These are phyloP conservation scores for Limulus polyphemus DNA, from an alignment of 2,888 invertebrate species.

Conservation along the genomic window DNA sequence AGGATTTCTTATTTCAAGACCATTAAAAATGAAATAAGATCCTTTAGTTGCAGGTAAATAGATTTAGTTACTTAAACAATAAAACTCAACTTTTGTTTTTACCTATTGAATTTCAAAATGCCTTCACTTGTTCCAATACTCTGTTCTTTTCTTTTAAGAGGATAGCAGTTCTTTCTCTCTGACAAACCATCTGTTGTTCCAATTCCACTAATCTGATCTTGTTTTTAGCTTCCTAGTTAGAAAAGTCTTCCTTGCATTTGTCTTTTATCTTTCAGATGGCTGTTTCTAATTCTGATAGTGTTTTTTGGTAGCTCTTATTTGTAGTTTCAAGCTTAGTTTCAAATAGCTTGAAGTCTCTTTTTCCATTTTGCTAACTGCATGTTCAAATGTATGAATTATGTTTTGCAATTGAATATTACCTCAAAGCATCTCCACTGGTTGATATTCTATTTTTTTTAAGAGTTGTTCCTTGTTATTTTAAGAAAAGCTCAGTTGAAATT, in stretches of 20 bases:
- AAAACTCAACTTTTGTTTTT: too few species aligned
- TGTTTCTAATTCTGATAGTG: conserved; percentile 28
- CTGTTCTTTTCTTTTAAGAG: conserved; percentile 65
- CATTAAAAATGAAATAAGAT: too few species aligned
- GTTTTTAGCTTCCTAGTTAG: conserved; percentile 42
- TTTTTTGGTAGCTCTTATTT: conserved; percentile 49
- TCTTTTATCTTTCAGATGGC: conserved; percentile 33
- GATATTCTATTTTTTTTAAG: too few species aligned
- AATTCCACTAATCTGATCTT: conserved; percentile 45
- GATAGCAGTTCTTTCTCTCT: conserved; percentile 61
- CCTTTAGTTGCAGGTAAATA: too few species aligned
- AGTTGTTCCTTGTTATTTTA: too few species aligned
- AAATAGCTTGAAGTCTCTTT: conserved; percentile 51
- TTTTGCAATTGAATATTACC: too few species aligned
- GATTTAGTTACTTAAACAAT: too few species aligned
- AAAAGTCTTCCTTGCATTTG: conserved; percentile 37
- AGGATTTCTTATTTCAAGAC: too few species aligned
- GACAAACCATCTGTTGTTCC: conserved; percentile 59
- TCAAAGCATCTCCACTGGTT: too few species aligned
- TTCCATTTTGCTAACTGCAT: conserved; percentile 50
- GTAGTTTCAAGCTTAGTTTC: conserved; percentile 50
- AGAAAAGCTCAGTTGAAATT: too few species aligned
- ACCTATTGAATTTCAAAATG: too few species aligned
- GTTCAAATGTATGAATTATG: too few species aligned
- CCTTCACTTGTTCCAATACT: conserved; percentile 36